Evolutionary conservation across 2,113 vertebrate species (phyloP).

Genomic region (Gymnobelideus leadbeateri): DNA sequence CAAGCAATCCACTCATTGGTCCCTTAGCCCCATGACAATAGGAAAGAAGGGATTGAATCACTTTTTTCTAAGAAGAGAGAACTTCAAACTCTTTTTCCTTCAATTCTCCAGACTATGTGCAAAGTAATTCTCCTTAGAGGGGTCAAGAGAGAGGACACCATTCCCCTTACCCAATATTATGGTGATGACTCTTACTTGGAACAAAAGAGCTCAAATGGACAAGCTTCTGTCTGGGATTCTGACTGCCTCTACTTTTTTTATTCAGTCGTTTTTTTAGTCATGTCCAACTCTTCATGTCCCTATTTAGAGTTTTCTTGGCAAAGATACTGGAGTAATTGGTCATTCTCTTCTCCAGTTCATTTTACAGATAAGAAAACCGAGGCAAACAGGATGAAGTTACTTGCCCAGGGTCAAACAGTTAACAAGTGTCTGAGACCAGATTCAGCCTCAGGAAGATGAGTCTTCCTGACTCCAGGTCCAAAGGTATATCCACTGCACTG

Average conservation of each 20-base stretch:
- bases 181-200: background rate
- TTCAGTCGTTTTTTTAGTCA: background rate
- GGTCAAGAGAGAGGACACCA: background rate
- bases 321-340: background rate
- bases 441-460: background rate
- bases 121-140: background rate
- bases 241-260: background rate
- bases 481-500: background rate
- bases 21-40: background rate
- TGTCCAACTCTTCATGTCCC: background rate
- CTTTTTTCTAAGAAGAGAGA: background rate
- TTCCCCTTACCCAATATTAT: background rate
- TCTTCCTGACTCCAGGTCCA: background rate
- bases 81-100: background rate
- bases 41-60: background rate
- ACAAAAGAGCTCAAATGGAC: background rate
- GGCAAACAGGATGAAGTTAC: background rate
- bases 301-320: background rate
- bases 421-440: background rate
- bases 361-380: background rate
- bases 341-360: background rate
- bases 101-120: background rate
- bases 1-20: background rate
- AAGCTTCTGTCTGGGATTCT: background rate
- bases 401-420: background rate